Evolutionary conservation across 2,888 invertebrate species (phyloP).

Genomic region (Frankliniella fusca): DNA sequence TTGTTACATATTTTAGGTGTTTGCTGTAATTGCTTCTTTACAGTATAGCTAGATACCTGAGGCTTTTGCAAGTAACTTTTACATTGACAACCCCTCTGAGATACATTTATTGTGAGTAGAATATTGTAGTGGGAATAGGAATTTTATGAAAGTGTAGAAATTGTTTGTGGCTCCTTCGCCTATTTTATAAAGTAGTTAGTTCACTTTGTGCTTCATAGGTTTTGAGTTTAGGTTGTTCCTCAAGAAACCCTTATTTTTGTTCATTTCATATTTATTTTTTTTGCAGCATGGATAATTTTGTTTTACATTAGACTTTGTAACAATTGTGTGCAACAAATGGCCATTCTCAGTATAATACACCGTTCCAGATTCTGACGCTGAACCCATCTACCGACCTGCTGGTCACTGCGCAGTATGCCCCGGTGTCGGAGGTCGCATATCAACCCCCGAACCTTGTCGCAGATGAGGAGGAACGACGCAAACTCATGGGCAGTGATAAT

Average conservation of each 20-base stretch:
- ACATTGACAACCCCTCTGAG: too few species aligned
- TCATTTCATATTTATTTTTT: neutral
- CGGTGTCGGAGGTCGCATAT: constrained; percentile 63
- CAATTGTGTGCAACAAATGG: constrained; percentile 14
- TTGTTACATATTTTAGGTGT: neutral
- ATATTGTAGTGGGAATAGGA: too few species aligned
- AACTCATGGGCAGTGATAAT: constrained; percentile 65
- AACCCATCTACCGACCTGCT: constrained; percentile 73
- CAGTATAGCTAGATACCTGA: neutral
- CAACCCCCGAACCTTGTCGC: constrained; percentile 56
- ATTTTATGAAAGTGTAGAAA: too few species aligned
- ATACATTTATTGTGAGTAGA: too few species aligned
- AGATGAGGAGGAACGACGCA: constrained; percentile 65
- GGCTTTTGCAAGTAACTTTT: neutral
- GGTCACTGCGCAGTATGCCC: constrained; percentile 68
- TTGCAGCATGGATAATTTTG: neutral
- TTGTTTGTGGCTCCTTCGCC: too few species aligned
- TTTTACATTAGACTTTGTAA: neutral
- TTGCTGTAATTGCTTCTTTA: neutral
- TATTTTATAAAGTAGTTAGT: too few species aligned
- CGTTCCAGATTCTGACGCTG: constrained; percentile 55
- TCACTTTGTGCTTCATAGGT: too few species aligned
- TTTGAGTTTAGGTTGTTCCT: neutral
- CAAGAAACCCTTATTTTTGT: neutral
- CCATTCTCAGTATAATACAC: neutral